Base-by-base conservation (phyloP, 2,113 vertebrate genomes). In the Pholis gunnellus region DNA sequence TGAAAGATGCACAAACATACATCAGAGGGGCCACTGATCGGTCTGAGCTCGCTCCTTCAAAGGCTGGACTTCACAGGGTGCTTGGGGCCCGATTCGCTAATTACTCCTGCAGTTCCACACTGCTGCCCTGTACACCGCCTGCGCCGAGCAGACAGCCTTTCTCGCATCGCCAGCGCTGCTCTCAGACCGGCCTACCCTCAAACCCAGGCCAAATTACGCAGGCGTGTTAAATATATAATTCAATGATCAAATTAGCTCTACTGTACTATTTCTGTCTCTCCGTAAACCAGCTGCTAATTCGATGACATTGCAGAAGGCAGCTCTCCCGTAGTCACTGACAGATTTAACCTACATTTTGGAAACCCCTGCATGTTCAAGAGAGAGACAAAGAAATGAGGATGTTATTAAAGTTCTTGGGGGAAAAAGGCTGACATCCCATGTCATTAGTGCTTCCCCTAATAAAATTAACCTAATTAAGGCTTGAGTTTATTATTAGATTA, bases 1-100 rank as follows among this genome's bases (percentile, higher is more conserved):
- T 90, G 84, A 93, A 94, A 90, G 90, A 92, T 86, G 86, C 81
- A 76, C 91, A 92, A 91, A 94, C 92, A 93, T 88, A 87, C 91
- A 93, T 89, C 89, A 90, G 92, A 88, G 79, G 78, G 78, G 84
- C 85, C 86, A 82, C 77, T 72, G 87, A 90, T 91, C 81, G 77
- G 91, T 75, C 84, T 69, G 87, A 91, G 92, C 83, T 65, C 67
- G 64, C 75, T 86, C 83, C 90, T 94, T 93, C 90, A 94, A 94
- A 94, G 89, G 77, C 86, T 10, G 84, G 88, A 92, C 90, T 93
- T 93, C 91, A 89, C 84, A 89, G 88, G 81, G 81, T 89, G 81
- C 89, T 81, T 22, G 78, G 85, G 85, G 81, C 78, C 84, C 72
- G 46, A 66, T 83, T 75, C 9, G 17, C 90, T 94, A 94, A 94